Base-by-base conservation (phyloP, 2,888 invertebrate genomes). In the Barypeithes pellucidus region DNA sequence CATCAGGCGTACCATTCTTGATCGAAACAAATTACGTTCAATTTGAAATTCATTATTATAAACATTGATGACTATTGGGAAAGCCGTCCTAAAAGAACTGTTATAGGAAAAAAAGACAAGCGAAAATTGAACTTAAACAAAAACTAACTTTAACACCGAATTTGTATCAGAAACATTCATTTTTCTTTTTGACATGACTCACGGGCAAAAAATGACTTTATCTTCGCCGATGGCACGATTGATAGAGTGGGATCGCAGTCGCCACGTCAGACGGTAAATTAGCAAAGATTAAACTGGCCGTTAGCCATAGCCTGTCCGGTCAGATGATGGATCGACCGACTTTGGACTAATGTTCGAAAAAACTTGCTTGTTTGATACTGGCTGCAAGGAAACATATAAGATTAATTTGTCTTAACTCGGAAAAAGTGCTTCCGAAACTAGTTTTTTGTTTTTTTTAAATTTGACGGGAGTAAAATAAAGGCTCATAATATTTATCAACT, bases 261-360 rank as follows among this genome's bases (percentile, higher is more conserved):
- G 63, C 47, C 61, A 66, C 69, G 66, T 75, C 75, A 22, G 70
- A 70, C 70, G 70, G 70, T 75, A 75, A 75, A 73, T 75, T 75
- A 75, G 75, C 75, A 70, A 75, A 75, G 75, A 75, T 75, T 75
- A 75, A 70, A 75, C 73, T 67, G 72, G 63, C 72, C 73, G 73
- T 61, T 72, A 50, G 72, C 75, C 72, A 61, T 66, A 39, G 63
- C 70, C 70, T 69, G 75, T 75, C 75, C 54, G 20, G 22, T 66
- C 7, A 16, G 52, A 72, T 72, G 75, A 75, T 75, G 41, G 68
- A 75, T 72, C 52, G 75, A 57, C 73, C 43, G 29, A 67, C 70
- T 74, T 71, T 39, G 67, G 47, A 60, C 74, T 70, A 70, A 70
- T 74, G 74, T 57, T 57, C 47, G 62, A 29, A 67, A 65, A 67